Evolutionary conservation across 2,888 invertebrate species (phyloP).

Genomic region (Neoascia interrupta): DNA sequence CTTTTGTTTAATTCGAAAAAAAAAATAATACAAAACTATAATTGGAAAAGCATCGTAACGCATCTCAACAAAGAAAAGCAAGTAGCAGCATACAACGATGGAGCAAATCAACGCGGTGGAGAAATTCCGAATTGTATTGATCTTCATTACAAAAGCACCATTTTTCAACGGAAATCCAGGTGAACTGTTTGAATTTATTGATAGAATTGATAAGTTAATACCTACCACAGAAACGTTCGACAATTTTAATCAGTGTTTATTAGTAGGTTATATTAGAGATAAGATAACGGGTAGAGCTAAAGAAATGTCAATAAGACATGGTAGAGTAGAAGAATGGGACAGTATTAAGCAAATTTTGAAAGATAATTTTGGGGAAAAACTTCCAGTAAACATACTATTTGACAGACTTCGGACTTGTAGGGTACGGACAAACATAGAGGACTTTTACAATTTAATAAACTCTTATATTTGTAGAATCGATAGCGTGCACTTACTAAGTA

Average conservation of each 20-base stretch:
- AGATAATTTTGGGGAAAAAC: neutral
- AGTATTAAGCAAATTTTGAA: neutral
- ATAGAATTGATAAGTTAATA: conserved; percentile 4
- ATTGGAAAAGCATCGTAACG: no score
- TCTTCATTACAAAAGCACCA: neutral
- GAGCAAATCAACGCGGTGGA: neutral
- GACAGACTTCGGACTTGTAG: conserved; percentile 4
- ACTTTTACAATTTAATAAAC: conserved; percentile 11
- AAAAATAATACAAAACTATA: neutral
- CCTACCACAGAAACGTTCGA: conserved; percentile 4
- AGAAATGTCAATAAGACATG: neutral
- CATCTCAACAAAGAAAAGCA: no score
- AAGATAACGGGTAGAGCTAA: neutral
- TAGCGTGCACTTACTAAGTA: no score
- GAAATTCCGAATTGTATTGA: neutral
- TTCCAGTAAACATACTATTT: neutral
- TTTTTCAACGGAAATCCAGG: neutral
- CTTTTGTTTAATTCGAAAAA: neutral
- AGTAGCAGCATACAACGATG: no score
- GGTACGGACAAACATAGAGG: neutral
- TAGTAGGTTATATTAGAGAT: neutral
- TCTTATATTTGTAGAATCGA: no score
- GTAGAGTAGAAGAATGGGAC: neutral
- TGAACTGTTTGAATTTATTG: neutral
- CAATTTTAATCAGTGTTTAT: neutral